Conservation (phyloP, 2,113 vertebrate species). For the Melozone crissalis region DNA sequence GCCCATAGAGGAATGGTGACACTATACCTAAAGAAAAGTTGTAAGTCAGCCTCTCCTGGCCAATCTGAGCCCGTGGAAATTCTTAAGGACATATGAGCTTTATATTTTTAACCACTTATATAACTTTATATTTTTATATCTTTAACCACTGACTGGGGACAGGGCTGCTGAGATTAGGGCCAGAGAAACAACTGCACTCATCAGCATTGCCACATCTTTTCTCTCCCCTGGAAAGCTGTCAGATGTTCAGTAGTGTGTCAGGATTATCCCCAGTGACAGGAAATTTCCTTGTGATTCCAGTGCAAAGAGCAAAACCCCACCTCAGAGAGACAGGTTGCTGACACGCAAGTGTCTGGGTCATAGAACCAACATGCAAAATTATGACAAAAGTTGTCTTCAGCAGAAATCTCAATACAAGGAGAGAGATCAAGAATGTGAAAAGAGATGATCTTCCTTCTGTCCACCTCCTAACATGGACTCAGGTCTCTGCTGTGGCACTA, state of each 20-base stretch:
- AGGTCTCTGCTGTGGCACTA: not conserved
- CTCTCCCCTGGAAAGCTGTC: not conserved
- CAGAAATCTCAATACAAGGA: not conserved
- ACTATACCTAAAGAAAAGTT: not conserved
- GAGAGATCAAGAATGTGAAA: not conserved
- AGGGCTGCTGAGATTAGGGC: not conserved
- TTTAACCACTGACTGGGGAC: not conserved
- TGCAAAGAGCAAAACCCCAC: not conserved
- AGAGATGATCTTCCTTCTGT: not conserved
- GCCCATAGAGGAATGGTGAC: not conserved
- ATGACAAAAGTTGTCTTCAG: not conserved
- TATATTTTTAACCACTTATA: not conserved
- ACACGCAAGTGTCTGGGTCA: not conserved
- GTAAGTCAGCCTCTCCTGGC: not conserved
- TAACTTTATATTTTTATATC: not conserved
- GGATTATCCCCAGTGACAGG: no score
- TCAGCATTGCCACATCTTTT: not conserved
- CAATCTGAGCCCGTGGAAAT: not conserved
- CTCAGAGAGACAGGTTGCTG: not conserved
- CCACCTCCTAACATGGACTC: not conserved
- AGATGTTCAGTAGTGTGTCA: not conserved
- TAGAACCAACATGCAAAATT: not conserved
- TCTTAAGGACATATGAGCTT: rapidly evolving
- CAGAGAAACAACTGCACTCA: not conserved
- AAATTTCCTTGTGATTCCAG: not conserved